Evolutionary conservation across 1,140 invertebrate genomes (phyloP), one percentile per base, ranked within the genome.

Genomic region (Nebria ingens): DNA sequence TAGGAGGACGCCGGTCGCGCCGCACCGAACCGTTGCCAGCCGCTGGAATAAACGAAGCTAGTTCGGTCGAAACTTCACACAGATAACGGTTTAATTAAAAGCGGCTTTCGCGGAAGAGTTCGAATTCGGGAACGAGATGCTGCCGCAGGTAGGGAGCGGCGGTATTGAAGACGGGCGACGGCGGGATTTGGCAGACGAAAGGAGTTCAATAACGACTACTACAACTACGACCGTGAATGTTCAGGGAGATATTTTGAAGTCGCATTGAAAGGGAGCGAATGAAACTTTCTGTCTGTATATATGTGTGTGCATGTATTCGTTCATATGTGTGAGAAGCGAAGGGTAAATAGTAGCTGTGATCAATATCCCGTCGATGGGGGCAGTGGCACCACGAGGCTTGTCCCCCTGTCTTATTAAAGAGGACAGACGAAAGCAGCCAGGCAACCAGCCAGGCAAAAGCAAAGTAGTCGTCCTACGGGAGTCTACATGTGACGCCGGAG

Each of bases 1-100:
- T 4, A 9, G 6, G 40, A 17, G 3, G 40, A 17, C 40, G 40
- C 3, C 40, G 4, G 40, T 4, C 15, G 17, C 15, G 17, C 6
- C 17, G 40, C 40, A 6, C 40, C 9, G 15, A 17, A 3, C 9
- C 4, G 40, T 3, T 12, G 15, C 3, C 9, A 9, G 15, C 3
- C 40, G 9, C 9, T 6, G 6, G 40, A 45, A 45, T 17, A 3
- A 17, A 17, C 40, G 15, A 45, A 17, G 9, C n/a, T n/a, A 12
- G 40, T 45, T 45, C 15, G 40, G 40, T 17, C 40, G 40, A 45
- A 45, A 45, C 40, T 45, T 45, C 40, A 45, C n/a, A n/a, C 17
- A 45, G 40, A 45, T 45, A 45, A 45, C 40, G 40, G 40, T 45
- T 45, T 45, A 45, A 45, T 45, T 45, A 45, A 45, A 45, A 45